Evolutionary conservation across 2,797 vertebrate genomes (phyloP), one percentile per base, ranked within the genome.

Genomic region (Melanotaenia trifasciata): DNA sequence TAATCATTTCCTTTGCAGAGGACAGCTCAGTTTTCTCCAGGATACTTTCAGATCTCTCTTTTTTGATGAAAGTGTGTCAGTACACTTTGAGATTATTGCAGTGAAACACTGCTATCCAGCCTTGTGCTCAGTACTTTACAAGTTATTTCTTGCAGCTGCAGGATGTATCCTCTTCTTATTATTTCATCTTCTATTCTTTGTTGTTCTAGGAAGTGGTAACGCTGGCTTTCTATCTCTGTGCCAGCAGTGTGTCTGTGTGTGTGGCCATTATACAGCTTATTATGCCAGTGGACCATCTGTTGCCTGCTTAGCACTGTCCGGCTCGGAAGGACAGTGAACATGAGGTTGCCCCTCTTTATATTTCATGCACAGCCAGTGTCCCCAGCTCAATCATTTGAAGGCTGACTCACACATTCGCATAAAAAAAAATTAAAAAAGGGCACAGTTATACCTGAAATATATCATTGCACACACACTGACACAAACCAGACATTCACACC

Each of bases 201-300:
- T 67, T 51, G 38, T 80, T 58, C 18, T 57, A 38, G 51, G 70
- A 74, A 72, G 51, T 67, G 3, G 13, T 56, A 18, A 40, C 43
- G 36, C 22, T n/a, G 43, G 67, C 58, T 62, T 40, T 38, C 53
- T 54, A 32, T 59, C 45, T 64, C 57, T 36, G 38, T 64, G 70
- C 81, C 54, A 67, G 62, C 67, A 61, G 57, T 74, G 76, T 72
- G 65, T 62, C 58, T 56, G 54, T 56, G 14, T 64, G 76, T 70
- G 70, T 72, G 84, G 72, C 71, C 72, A 60, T 89, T 85, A 84
- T 26, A 64, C 69, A 79, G 85, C 77, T 81, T 64, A 81, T 88
- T 89, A 87, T 83, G 84, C 84, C 83, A 90, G 80, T 83, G 53
- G 76, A 61, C 91, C 89, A 91, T 93, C 93, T 94, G 92, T 79